Evolutionary conservation across 2,113 vertebrate genomes (phyloP), one percentile per base, ranked within the genome.

Genomic region (Australoheros scitulus): DNA sequence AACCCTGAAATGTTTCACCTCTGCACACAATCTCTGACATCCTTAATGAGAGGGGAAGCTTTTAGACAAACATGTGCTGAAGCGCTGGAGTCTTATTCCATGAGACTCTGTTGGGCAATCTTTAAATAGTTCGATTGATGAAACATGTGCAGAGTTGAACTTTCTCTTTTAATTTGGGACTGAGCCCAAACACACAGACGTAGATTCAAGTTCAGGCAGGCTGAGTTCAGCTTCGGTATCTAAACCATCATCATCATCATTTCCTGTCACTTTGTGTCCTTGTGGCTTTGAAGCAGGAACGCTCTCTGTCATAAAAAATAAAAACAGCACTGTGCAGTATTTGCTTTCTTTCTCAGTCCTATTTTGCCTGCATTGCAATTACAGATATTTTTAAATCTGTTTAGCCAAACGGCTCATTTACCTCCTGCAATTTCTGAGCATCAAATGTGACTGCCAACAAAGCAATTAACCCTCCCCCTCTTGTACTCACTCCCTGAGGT

Each of bases 91-190:
- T 32, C 43, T 32, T 52, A 52, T 56, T 22, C 18, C 3, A 14
- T 7, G 13, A n/a, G 76, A 58, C 4, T 6, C 5, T 72, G 75
- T 87, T 81, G 61, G 20, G 79, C 60, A 89, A 81, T 22, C 3
- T 1, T 13, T 68, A 8, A 2, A 57, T n/a, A 11, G 14, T 13
- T 56, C 7, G 57, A 11, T 2, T 43, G 56, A 81, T 9, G 9
- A 61, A 68, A 32, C 29, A 50, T 38, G 26, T 52, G 13, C 60
- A 29, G 56, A 43, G 70, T 3, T 70, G 36, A 76, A 52, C 58
- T 72, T 38, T 77, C 15, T 26, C 14, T 84, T 29, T 63, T 60
- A 24, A 14, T 70, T 18, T 24, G 2, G 11, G 2, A 1, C 24
- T 3, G 57, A 72, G 77, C 59, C 77, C 75, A 41, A 41, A 55